Percentiles rank a stretch among this genome's conserved stretches.
These are phyloP conservation scores for Euzophera pinguis DNA, from an alignment of 2,888 invertebrate genomes.

Conservation along the genomic window DNA sequence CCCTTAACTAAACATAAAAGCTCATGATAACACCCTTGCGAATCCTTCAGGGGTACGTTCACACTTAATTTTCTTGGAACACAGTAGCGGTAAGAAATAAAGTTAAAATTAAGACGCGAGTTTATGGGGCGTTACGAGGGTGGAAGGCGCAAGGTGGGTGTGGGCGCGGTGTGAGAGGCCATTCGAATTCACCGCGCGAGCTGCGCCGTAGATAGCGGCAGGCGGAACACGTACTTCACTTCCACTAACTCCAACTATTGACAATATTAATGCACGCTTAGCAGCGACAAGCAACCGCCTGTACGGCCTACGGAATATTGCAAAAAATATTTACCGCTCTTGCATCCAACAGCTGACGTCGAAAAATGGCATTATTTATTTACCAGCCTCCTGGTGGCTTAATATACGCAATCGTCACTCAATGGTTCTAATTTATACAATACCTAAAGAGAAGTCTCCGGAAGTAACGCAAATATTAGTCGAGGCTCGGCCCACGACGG, in stretches of 20 bases:
- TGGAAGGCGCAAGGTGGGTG: slow-evolving; percentile 55
- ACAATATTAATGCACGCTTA: slow-evolving; percentile 80
- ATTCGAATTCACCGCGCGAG: slow-evolving; percentile 78
- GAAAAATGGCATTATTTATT: neutral
- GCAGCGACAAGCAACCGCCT: slow-evolving; percentile 67
- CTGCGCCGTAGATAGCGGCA: slow-evolving; percentile 77
- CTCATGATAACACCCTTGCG: slow-evolving; percentile 46
- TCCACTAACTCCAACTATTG: slow-evolving; percentile 80
- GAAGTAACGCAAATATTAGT: slow-evolving; percentile 78
- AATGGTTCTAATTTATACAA: slow-evolving; percentile 73
- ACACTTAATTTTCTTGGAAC: slow-evolving; percentile 76
- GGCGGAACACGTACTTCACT: slow-evolving; percentile 79
- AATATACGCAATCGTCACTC: slow-evolving; percentile 34
- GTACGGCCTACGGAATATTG: slow-evolving; percentile 58
- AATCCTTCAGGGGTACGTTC: slow-evolving; percentile 69
- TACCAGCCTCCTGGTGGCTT: slow-evolving; percentile 24
- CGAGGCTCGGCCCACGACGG: slow-evolving; percentile 69
- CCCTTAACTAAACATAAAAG: slow-evolving; percentile 27
- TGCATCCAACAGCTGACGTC: neutral
- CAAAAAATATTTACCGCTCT: slow-evolving; percentile 34
- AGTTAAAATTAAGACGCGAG: slow-evolving; percentile 80
- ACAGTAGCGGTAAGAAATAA: slow-evolving; percentile 76
- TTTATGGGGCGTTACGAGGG: slow-evolving; percentile 77
- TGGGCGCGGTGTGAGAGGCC: slow-evolving; percentile 56
- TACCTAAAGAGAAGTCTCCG: slow-evolving; percentile 68